phyloP scores from a whole-genome alignment of 2,797 vertebrate species.

The Bucorvus abyssinicus region DNA sequence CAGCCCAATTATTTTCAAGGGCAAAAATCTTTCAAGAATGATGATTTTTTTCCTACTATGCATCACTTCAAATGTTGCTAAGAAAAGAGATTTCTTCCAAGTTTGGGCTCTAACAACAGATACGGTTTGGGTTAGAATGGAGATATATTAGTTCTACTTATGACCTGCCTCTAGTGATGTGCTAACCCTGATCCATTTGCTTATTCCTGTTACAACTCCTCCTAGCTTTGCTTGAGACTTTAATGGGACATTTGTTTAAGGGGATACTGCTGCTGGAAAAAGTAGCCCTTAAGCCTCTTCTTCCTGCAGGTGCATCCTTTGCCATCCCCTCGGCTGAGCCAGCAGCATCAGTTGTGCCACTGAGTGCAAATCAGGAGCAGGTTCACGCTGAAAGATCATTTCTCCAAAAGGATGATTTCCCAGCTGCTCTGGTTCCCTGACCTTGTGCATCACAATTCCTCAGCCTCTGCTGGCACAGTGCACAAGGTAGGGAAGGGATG shows the following conservation, averaged over 20 bases:
- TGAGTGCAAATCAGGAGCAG: neutral
- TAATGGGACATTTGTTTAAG: neutral
- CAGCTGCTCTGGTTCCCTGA: neutral
- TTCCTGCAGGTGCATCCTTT: neutral
- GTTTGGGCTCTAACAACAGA: neutral
- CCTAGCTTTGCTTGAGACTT: neutral
- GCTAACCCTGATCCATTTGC: neutral
- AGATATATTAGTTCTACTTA: neutral
- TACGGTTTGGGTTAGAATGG: neutral
- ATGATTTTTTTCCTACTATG: neutral
- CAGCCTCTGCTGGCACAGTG: neutral
- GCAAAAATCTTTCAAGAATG: neutral
- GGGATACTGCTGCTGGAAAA: neutral
- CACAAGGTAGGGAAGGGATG: neutral
- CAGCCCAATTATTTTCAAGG: constrained; percentile 7
- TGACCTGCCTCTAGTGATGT: neutral
- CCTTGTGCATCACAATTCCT: neutral
- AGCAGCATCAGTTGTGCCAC: neutral
- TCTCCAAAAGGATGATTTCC: neutral
- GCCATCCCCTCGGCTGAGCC: neutral
- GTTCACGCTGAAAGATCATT: neutral
- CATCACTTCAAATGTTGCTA: neutral
- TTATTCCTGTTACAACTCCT: neutral
- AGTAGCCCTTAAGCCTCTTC: neutral
- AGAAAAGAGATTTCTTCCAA: neutral